Conservation (phyloP, 2,797 vertebrate genomes). For the Acrossocheilus fasciatus region DNA sequence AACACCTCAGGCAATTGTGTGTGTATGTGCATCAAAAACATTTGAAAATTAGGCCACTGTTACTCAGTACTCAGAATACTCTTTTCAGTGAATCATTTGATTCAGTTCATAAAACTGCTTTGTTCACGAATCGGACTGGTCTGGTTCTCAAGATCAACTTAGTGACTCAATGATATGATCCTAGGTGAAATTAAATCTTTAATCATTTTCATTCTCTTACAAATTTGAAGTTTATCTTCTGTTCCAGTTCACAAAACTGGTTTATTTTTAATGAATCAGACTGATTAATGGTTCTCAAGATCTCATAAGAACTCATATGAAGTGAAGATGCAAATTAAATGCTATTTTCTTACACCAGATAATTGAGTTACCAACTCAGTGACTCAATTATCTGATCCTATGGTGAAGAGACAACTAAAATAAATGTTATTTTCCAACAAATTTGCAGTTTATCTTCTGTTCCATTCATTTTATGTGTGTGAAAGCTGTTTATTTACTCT, state of each 20-base stretch:
- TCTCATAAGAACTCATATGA: not conserved
- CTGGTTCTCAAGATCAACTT: not conserved
- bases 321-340: not conserved
- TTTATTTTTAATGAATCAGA: not conserved
- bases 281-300: not conserved
- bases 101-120: not conserved
- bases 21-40: not conserved
- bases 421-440: not conserved
- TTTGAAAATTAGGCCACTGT: not conserved
- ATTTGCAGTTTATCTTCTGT: not conserved
- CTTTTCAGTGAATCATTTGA: not conserved
- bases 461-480: not conserved
- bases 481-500: not conserved
- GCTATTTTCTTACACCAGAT: not conserved
- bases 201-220: not conserved
- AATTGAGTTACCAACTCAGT: not conserved
- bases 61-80: not conserved
- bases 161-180: not conserved
- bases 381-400: not conserved
- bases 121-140: not conserved
- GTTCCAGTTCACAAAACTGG: not conserved
- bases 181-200: not conserved
- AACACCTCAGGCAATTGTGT: not conserved
- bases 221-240: not conserved
- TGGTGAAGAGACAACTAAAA: not conserved